Conservation (phyloP, 2,797 vertebrate species). For the Perodicticus potto region DNA sequence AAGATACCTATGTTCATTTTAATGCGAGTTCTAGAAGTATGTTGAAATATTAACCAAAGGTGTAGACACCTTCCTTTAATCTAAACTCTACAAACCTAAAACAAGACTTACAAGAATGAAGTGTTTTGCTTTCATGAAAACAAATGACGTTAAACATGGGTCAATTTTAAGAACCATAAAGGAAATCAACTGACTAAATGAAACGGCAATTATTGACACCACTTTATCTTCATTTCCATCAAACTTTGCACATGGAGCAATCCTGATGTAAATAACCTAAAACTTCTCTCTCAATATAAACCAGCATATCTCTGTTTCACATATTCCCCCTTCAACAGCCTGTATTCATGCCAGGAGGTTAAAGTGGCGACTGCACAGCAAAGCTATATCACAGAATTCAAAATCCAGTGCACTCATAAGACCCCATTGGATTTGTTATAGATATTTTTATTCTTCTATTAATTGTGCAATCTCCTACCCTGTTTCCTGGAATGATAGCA, state of each 20-base stretch:
- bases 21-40: conserved; percentile 96
- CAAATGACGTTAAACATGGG: conserved; percentile 97
- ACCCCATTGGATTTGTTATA: too few species aligned
- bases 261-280: conserved; percentile 58
- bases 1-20: conserved; percentile 96
- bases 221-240: conserved; percentile 97
- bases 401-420: too few species aligned
- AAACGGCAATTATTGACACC: conserved; percentile 95
- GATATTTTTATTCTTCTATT: too few species aligned
- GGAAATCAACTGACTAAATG: conserved; percentile 97
- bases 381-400: too few species aligned
- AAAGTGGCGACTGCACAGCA: neutral
- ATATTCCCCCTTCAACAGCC: conserved; percentile 37
- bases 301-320: conserved; percentile 81
- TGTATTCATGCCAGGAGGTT: conserved; percentile 67
- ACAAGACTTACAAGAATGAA: conserved; percentile 98
- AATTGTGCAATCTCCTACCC: too few species aligned
- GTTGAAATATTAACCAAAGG: conserved; percentile 97
- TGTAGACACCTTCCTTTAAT: conserved; percentile 98
- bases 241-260: conserved; percentile 96
- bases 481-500: too few species aligned
- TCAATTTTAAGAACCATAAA: conserved; percentile 96
- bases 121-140: conserved; percentile 98
- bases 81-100: conserved; percentile 99
- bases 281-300: conserved; percentile 68